Base-by-base conservation (phyloP, 1,140 invertebrate species). In the Cheumatopsyche charites region DNA sequence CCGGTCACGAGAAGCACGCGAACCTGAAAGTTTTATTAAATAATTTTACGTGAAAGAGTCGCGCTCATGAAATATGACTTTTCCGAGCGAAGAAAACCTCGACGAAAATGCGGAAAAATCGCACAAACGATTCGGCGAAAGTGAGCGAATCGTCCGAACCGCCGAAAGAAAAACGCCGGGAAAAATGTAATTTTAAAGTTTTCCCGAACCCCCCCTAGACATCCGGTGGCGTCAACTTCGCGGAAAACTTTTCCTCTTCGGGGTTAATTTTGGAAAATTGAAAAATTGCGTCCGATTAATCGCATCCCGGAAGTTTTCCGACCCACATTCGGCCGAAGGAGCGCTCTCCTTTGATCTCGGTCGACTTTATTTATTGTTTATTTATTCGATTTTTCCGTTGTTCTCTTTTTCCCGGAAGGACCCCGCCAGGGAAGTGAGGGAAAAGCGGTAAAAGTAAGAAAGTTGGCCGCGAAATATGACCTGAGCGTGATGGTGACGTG, bases 251-350 rank as follows among this genome's bases (percentile, higher is more conserved):
- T 73, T 66, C 21, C 62, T 26, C 62, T 21, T 62, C n/a, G n/a
- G 12, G 29, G 62, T 43, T 63, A 63, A 63, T 63, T 43, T 63
- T 74, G 7, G 66, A 69, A 75, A 72, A 71, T 75, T 75, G 73
- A 72, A 72, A 75, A 72, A 72, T 72, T 75, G 70, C 68, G 73
- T 75, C 71, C 71, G 73, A 75, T 75, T 75, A 75, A 75, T 75
- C 58, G 66, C 58, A 61, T 75, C 67, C 11, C 42, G 26, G 63
- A 75, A 71, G 65, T 75, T 75, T 71, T 12, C 67, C 19, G 45
- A 36, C 29, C 29, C 29, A 36, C 9, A 36, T 36, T 36, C 29
- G 29, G 29, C 29, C 29, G 29, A 36, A 36, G n/a, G n/a, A n/a
- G n/a, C n/a, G n/a, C 49, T 19, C 23, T 4, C 55, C 6, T 47